Percentiles rank a stretch among this genome's conserved stretches.
phyloP scores from a whole-genome alignment of 2,113 vertebrate genomes.

The Hippoglossus stenolepis region DNA sequence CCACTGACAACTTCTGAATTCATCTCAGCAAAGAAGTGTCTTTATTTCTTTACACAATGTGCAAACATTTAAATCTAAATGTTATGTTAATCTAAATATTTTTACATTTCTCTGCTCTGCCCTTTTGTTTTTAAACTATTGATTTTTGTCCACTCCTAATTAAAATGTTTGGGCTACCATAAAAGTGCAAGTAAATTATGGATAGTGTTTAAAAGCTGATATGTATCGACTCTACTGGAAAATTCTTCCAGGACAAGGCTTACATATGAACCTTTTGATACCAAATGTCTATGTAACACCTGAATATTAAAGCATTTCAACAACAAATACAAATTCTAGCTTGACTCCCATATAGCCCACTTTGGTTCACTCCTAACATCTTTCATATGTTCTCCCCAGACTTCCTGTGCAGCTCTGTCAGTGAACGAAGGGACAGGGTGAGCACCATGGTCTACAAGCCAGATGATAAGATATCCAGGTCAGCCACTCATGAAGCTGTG shows the following conservation, averaged over 20 bases:
- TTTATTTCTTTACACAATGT: background rate
- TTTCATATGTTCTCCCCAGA: conserved; percentile 54
- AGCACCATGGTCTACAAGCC: conserved; percentile 77
- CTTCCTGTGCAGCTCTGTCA: conserved; percentile 60
- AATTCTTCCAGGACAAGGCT: background rate
- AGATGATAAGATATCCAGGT: conserved; percentile 77
- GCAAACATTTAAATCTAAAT: background rate
- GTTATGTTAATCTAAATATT: no score
- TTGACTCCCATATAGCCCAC: background rate
- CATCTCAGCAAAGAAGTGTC: background rate
- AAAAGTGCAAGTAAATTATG: no score
- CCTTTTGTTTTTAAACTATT: no score
- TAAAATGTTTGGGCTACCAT: no score
- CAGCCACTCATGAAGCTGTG: conserved; percentile 80
- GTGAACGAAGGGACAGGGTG: conserved; percentile 52
- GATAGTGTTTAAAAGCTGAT: no score
- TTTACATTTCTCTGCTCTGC: no score
- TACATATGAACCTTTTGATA: background rate
- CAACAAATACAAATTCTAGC: background rate
- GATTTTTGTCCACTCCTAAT: no score
- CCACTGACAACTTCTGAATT: background rate
- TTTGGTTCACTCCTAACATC: background rate
- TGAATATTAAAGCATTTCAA: background rate
- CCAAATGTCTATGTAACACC: background rate
- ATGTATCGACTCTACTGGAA: no score